A percentile compares a stretch with the other conserved stretches of the same genome.
Conservation (phyloP, 2,888 invertebrate species). For the Ophion slaviceki region DNA sequence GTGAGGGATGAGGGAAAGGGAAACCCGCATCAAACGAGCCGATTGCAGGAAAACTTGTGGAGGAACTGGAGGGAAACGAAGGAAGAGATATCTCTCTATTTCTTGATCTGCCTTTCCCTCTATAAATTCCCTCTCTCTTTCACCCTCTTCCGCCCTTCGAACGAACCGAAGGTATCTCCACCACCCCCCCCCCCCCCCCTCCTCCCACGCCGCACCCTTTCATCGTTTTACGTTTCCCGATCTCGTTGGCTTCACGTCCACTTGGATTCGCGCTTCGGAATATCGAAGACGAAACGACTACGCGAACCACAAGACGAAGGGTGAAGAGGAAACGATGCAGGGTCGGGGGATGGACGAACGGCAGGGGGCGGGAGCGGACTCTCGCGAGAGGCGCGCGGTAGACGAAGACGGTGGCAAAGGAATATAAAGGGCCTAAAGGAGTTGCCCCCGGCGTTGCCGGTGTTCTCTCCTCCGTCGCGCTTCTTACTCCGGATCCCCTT, state of each 20-base stretch:
- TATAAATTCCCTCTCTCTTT: constrained; percentile 32
- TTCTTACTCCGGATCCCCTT: constrained; percentile 3
- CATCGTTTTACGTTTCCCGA: constrained; percentile 56
- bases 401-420: constrained; percentile 53
- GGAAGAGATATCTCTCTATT: constrained; percentile 45
- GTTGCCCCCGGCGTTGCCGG: constrained; percentile 52
- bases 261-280: constrained; percentile 48
- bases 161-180: constrained; percentile 2
- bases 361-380: constrained; percentile 9
- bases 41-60: constrained; percentile 76
- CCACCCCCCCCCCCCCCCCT: background rate
- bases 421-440: constrained; percentile 69
- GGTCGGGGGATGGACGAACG: constrained; percentile 28
- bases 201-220: constrained; percentile 23
- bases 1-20: constrained; percentile 18
- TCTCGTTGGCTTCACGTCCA: constrained; percentile 49
- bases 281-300: constrained; percentile 40
- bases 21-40: constrained; percentile 77
- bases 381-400: background rate
- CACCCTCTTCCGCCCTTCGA: background rate
- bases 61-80: constrained; percentile 45
- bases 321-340: background rate
- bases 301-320: constrained; percentile 34
- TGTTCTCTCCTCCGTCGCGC: constrained; percentile 16
- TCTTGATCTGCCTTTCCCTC: constrained; percentile 49